These are phyloP conservation scores for Lasaia peninsularis DNA, from an alignment of 1,140 invertebrate genomes.

Conservation along the genomic window DNA sequence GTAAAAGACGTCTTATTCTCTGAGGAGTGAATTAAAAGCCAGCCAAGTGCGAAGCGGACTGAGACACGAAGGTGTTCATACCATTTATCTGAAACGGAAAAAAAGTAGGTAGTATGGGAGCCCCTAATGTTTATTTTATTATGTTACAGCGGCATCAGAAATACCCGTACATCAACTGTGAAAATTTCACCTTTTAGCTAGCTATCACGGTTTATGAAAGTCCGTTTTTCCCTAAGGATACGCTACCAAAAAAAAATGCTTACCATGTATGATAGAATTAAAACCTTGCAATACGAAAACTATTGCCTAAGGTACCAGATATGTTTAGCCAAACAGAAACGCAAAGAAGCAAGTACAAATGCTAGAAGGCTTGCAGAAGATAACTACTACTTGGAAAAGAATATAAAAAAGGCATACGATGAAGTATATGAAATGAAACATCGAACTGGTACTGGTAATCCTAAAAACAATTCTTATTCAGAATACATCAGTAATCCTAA, in stretches of 20 bases:
- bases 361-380: slow-evolving; percentile 46
- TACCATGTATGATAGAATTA: slow-evolving; percentile 26
- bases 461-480: too few relatives aligned
- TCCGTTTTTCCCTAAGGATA: too few relatives aligned
- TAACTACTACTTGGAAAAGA: slow-evolving; percentile 49
- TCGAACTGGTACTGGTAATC: background rate
- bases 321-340: slow-evolving; percentile 38
- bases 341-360: slow-evolving; percentile 44
- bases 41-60: too few relatives aligned
- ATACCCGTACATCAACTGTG: too few relatives aligned
- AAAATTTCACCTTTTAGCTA: too few relatives aligned
- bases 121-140: too few relatives aligned
- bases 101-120: too few relatives aligned
- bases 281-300: slow-evolving; percentile 42
- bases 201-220: too few relatives aligned
- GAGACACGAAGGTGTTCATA: too few relatives aligned
- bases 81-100: too few relatives aligned
- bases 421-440: background rate
- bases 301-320: slow-evolving; percentile 40
- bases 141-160: too few relatives aligned
- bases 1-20: slow-evolving; percentile 28
- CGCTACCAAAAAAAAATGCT: slow-evolving; percentile 35
- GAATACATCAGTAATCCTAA: too few relatives aligned
- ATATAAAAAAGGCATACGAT: background rate
- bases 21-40: slow-evolving; percentile 11